Conservation (phyloP, 37 sponge, comb jelly and placozoan genomes). For the Amphimedon queenslandica region DNA sequence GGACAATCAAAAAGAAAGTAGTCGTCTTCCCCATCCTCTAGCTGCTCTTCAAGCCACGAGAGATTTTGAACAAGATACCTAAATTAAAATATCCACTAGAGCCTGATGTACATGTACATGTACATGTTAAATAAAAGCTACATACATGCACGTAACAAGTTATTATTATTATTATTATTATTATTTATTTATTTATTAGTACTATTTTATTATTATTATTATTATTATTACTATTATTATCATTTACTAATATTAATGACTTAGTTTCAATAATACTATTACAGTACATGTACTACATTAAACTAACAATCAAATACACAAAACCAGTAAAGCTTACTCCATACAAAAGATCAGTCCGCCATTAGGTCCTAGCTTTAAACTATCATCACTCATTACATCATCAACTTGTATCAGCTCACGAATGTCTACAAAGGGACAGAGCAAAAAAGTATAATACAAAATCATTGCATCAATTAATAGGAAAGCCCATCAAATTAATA, state of each 20-base stretch:
- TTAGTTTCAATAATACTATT: not conserved
- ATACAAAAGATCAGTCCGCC: constrained; percentile 99
- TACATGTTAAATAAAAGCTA: too few relatives aligned
- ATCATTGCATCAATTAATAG: too few relatives aligned
- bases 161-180: too few relatives aligned
- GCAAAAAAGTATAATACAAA: too few relatives aligned
- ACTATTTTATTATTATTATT: too few relatives aligned
- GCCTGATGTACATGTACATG: too few relatives aligned
- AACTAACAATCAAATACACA: not conserved
- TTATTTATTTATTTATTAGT: too few relatives aligned
- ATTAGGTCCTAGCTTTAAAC: constrained; percentile 93
- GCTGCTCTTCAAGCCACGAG: constrained; percentile 91
- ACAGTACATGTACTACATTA: too few relatives aligned
- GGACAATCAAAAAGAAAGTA: constrained; percentile 98
- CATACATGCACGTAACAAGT: too few relatives aligned
- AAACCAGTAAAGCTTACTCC: constrained; percentile 69
- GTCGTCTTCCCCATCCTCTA: constrained; percentile 93
- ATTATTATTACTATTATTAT: too few relatives aligned
- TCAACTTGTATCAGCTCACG: constrained; percentile 94
- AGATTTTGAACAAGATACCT: constrained; percentile 83
- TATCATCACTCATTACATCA: constrained; percentile 98
- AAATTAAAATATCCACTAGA: not conserved
- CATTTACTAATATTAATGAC: too few relatives aligned
- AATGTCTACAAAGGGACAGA: constrained; percentile 69
- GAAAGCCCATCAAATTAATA: too few relatives aligned